Conservation (phyloP, 2,888 invertebrate genomes). For the Nephrotoma flavescens region DNA sequence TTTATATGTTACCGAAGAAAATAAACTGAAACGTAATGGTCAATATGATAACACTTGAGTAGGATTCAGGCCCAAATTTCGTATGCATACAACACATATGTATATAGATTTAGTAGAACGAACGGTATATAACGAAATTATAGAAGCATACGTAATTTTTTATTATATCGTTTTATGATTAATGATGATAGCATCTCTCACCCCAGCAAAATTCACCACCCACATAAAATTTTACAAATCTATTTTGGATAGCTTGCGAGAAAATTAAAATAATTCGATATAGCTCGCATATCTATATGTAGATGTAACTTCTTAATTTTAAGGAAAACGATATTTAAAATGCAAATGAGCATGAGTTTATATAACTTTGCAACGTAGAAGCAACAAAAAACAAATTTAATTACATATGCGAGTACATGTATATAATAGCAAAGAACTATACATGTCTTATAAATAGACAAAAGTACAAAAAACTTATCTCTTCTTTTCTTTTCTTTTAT, state of each 20-base stretch:
- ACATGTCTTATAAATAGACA: not conserved
- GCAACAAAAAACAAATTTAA: not conserved
- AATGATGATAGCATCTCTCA: not conserved
- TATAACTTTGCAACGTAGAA: not conserved
- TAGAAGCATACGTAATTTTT: not conserved
- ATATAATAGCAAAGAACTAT: too few species aligned
- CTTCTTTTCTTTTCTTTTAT: not conserved
- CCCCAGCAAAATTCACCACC: not conserved
- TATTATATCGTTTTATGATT: not conserved
- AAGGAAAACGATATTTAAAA: not conserved
- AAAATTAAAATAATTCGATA: not conserved
- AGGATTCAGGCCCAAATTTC: not conserved
- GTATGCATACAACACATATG: not conserved
- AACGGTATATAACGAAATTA: not conserved
- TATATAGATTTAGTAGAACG: not conserved
- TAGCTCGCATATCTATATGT: not conserved
- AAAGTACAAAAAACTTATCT: not conserved
- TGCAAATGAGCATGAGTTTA: not conserved
- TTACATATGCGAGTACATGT: not conserved
- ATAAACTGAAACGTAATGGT: not conserved
- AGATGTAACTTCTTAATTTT: not conserved
- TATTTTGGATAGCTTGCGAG: not conserved
- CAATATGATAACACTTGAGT: not conserved
- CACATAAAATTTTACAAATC: too few species aligned
- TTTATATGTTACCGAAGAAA: not conserved